phyloP scores from a whole-genome alignment of 2,888 invertebrate genomes.

The Homarus gammarus region DNA sequence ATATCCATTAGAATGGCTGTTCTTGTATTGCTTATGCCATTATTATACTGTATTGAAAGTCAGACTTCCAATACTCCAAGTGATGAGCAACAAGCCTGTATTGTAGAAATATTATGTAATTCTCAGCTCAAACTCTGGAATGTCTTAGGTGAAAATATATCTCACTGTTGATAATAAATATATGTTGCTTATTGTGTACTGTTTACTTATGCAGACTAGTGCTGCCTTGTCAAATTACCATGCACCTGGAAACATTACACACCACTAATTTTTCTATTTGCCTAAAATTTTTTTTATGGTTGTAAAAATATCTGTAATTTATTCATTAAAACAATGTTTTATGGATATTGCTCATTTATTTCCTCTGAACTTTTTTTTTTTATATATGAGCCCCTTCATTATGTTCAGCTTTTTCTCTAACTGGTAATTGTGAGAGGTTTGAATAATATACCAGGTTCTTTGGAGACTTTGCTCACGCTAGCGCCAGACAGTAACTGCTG shows the following conservation, averaged over 20 bases:
- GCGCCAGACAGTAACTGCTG: no score
- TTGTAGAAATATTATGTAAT: not conserved
- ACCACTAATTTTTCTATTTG: slow-evolving; percentile 19
- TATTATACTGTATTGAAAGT: not conserved
- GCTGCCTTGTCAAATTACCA: not conserved
- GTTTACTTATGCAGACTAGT: not conserved
- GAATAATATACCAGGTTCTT: no score
- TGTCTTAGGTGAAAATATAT: not conserved
- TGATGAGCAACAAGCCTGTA: not conserved
- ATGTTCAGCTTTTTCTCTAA: no score
- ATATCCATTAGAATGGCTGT: no score
- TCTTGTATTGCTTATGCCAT: not conserved
- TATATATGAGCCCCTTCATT: no score
- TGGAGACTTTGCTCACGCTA: no score
- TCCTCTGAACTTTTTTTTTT: no score
- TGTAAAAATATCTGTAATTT: slow-evolving; percentile 41
- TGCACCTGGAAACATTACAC: not conserved
- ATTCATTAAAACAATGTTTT: slow-evolving; percentile 43
- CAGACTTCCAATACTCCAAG: not conserved
- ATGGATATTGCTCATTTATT: no score
- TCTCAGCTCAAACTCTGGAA: not conserved
- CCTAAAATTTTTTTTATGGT: slow-evolving; percentile 32
- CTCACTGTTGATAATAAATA: not conserved
- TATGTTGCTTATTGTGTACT: not conserved
- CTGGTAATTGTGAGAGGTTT: no score